Conservation (phyloP, 2,797 vertebrate species). For the Syndactyla subalaris region DNA sequence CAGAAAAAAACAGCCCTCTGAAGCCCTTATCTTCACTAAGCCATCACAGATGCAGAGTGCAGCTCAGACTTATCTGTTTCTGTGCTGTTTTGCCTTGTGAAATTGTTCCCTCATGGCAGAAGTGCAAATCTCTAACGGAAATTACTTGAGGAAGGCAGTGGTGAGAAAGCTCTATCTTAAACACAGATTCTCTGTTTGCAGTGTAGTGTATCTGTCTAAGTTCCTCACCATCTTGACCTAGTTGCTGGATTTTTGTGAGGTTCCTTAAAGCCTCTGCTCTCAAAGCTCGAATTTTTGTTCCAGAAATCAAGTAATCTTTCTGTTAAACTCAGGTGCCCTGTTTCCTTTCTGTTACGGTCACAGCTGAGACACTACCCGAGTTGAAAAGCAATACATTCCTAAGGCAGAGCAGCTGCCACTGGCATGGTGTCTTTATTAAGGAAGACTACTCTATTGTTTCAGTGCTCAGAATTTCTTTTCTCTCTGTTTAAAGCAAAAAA, state of each 20-base stretch:
- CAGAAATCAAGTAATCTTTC: neutral
- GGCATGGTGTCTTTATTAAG: neutral
- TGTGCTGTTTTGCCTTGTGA: neutral
- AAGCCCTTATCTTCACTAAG: neutral
- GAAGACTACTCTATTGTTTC: neutral
- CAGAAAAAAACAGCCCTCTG: neutral
- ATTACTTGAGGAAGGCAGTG: neutral
- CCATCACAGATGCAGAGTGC: neutral
- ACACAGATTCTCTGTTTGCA: neutral
- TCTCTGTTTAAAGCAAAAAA: neutral
- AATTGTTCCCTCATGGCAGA: neutral
- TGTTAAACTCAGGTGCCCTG: neutral
- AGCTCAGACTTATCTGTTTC: neutral
- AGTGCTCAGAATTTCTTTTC: neutral
- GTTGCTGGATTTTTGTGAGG: neutral
- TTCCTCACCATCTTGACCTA: neutral
- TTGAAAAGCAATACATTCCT: neutral
- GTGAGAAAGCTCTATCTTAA: neutral
- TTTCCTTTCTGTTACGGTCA: neutral
- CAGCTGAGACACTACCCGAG: neutral
- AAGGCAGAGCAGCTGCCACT: neutral
- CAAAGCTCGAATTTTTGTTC: neutral
- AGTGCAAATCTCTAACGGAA: neutral
- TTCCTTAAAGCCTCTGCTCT: neutral
- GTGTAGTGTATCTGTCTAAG: neutral